Percentiles rank a stretch among this genome's conserved stretches.
Conservation (phyloP, 2,797 vertebrate genomes). For the Meriones psammophilus region DNA sequence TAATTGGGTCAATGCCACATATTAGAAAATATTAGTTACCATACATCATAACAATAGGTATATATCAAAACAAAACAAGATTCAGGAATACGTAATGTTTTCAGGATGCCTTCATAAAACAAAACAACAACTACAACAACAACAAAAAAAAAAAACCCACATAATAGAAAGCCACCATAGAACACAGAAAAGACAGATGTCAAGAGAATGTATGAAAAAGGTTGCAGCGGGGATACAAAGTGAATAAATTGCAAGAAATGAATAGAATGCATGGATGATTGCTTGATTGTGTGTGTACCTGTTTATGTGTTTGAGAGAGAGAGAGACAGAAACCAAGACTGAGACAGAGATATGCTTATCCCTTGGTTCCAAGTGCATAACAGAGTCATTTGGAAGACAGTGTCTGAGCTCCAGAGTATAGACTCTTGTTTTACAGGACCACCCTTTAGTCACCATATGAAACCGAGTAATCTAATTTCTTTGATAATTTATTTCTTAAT, state of each 20-base stretch:
- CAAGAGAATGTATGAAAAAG: background rate
- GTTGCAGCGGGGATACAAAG: too few relatives aligned
- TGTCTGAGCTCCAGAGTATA: fast-evolving
- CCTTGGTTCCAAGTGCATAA: background rate
- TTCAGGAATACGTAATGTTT: background rate
- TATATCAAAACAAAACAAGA: background rate
- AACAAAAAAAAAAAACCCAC: background rate
- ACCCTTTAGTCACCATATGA: fast-evolving
- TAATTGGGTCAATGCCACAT: background rate
- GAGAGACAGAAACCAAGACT: too few relatives aligned
- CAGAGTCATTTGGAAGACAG: background rate
- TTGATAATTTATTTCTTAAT: background rate
- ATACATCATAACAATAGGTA: background rate
- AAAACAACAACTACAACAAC: background rate
- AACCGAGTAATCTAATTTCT: background rate
- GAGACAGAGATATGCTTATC: too few relatives aligned
- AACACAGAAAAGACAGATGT: background rate
- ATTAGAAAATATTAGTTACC: background rate
- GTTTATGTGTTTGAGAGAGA: background rate
- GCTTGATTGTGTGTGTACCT: background rate
- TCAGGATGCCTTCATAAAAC: background rate
- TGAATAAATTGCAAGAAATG: too few relatives aligned
- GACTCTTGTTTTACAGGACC: fast-evolving
- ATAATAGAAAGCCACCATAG: background rate
- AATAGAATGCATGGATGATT: background rate